Evolutionary conservation across 2,797 vertebrate species (phyloP), one percentile per base, ranked within the genome.

Genomic region (Columba guinea): DNA sequence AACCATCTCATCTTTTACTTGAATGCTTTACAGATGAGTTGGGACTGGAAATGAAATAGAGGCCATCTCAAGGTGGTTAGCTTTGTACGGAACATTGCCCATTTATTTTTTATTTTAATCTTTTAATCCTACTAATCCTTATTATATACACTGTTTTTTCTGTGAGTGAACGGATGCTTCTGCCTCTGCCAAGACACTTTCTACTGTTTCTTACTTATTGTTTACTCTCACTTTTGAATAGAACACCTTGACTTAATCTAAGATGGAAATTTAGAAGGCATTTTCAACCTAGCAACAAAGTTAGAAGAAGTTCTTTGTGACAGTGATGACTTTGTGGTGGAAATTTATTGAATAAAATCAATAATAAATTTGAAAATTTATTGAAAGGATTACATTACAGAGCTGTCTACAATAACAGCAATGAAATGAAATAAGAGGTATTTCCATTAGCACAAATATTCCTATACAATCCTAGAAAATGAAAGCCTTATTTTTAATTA

Each of bases 71-170:
- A 80, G 71, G 83, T 88, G 76, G 60, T 59, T 41, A 75, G 44
- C 53, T 74, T 55, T 55, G 21, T 9, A 56, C 44, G 17, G 48
- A 86, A 16, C 73, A 26, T 23, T 13, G 21, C 34, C 69, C 10
- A 8, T 84, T 86, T 63, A 46, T 65, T 80, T 51, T 49, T 51
- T 37, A 24, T 23, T 77, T 83, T 88, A 77, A 92, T 90, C 86
- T 95, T 86, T 92, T 93, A 92, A 92, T 92, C 84, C 84, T 19
- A 32, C 35, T 90, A 94, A 96, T 92, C 89, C 84, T 39, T 55
- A 59, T 81, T 90, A 90, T 67, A 70, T 55, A 79, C 52, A 65
- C 3, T 32, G 9, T 19, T 55, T 76, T 49, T 81, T 30, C 11
- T 73, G 26, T 23, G 7, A 53, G 52, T 70, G 55, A 91, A 88